Base-by-base conservation (phyloP, 2,888 invertebrate species). In the Tetranychus truncatus region DNA sequence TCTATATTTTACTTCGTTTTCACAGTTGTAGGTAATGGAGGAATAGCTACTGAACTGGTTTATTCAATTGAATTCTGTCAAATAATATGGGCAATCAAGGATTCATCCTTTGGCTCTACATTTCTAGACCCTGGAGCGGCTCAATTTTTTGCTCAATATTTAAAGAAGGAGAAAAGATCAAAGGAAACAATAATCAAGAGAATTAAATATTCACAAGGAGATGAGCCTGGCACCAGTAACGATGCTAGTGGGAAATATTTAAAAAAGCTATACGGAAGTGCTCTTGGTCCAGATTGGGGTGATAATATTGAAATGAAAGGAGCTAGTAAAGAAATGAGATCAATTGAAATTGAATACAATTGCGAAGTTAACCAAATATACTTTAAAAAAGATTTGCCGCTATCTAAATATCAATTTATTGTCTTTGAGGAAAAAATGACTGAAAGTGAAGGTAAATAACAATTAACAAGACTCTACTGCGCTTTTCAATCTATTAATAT, bases 211-310 rank as follows among this genome's bases (percentile, higher is more conserved):
- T 71, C 55, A 11, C 55, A 55, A 15, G 55, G 55, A 15, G 55
- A 1, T 7, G 55, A 55, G 77, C 66, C 5, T 3, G 34, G 34
- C 7, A 55, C 9, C 15, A 55, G 55, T 55, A 55, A 55, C 7
- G 73, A 55, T 21, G 77, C 76, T 71, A 79, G 80, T 73, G 5
- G 18, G 9, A 15, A 72, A 11, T 55, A 55, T 55, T 9, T 15
- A 55, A 1, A 55, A 55, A 55, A 55, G 4, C 1, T 45, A 45
- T 74, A 78, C 8, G 95, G 96, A 15, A 91, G 94, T 77, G 95
- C 99, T 5, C 85, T 99, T 75, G 99, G 99, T 0, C 97, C 97
- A 9, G 95, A 99, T 84, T 99, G 99, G 99, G 91, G 91, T 80
- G 85, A 86, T 76, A 87, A 87, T 80, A 84, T 91, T 55, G 83